These are phyloP conservation scores for Donacobius atricapilla DNA, from an alignment of 2,113 vertebrate species.

Conservation along the genomic window DNA sequence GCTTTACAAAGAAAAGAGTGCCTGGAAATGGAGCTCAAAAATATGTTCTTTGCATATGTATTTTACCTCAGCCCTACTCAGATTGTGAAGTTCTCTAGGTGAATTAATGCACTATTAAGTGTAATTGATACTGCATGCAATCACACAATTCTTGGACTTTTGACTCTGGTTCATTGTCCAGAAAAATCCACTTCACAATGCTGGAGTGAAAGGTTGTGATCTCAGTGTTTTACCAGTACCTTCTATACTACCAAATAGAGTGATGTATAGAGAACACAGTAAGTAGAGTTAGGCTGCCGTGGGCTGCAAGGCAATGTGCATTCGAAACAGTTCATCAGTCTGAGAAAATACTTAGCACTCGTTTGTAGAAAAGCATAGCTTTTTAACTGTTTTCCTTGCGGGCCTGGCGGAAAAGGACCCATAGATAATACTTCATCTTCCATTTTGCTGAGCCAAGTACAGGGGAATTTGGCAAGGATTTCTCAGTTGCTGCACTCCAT, in stretches of 20 bases:
- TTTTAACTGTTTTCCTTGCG: neutral
- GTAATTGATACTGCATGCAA: neutral
- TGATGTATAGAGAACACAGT: neutral
- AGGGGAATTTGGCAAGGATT: neutral
- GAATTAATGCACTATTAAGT: neutral
- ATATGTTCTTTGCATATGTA: neutral
- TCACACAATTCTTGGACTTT: neutral
- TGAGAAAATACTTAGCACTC: conserved; percentile 17
- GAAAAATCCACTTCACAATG: neutral
- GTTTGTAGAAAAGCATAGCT: neutral
- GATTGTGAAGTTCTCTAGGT: neutral
- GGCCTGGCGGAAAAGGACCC: neutral
- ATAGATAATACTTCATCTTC: neutral
- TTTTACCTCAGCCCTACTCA: neutral
- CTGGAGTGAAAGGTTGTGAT: neutral
- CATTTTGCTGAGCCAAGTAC: neutral
- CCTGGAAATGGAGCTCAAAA: neutral
- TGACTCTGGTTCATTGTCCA: neutral
- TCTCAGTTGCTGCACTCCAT: neutral
- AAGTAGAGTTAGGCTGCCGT: neutral
- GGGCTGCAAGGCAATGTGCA: neutral
- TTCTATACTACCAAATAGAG: neutral
- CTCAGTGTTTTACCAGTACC: neutral
- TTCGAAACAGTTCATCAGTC: neutral
- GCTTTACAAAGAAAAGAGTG: neutral